phyloP scores from a whole-genome alignment of 2,113 vertebrate genomes.

The Lagopus muta region DNA sequence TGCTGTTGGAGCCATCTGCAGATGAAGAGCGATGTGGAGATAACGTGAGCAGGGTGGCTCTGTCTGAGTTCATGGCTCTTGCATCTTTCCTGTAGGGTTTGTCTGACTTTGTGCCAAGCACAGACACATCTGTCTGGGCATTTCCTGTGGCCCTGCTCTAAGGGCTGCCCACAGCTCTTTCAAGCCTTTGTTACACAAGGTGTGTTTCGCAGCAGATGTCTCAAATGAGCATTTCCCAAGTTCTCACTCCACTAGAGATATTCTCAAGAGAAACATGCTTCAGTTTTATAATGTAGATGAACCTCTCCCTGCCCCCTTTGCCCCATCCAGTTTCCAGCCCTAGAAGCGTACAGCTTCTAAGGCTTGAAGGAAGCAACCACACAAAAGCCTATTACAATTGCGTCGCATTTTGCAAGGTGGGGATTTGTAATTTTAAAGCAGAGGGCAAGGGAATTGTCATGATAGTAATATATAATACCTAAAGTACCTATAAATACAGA shows the following conservation, averaged over 20 bases:
- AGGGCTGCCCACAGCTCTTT: neutral
- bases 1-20: neutral
- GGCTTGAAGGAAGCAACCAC: constrained; percentile 3
- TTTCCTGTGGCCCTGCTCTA: neutral
- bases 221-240: constrained; percentile 32
- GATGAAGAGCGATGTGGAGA: neutral
- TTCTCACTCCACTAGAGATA: constrained; percentile 25
- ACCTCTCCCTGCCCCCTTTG: neutral
- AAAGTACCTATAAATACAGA: constrained; percentile 43
- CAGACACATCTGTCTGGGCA: neutral
- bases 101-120: neutral
- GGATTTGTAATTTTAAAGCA: constrained; percentile 74
- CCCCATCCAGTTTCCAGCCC: neutral
- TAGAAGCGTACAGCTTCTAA: constrained; percentile 24
- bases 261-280: constrained; percentile 39
- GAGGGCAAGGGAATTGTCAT: constrained; percentile 28
- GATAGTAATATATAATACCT: constrained; percentile 27
- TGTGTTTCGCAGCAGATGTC: constrained; percentile 48
- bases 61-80: neutral
- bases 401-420: constrained; percentile 52
- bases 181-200: neutral
- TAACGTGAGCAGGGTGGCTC: neutral
- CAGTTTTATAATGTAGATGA: constrained; percentile 73
- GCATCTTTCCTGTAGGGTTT: neutral
- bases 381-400: constrained; percentile 62